Evolutionary conservation across 2,888 invertebrate species (phyloP), one percentile per base, ranked within the genome.

Genomic region (Trissolcus brochymenae): DNA sequence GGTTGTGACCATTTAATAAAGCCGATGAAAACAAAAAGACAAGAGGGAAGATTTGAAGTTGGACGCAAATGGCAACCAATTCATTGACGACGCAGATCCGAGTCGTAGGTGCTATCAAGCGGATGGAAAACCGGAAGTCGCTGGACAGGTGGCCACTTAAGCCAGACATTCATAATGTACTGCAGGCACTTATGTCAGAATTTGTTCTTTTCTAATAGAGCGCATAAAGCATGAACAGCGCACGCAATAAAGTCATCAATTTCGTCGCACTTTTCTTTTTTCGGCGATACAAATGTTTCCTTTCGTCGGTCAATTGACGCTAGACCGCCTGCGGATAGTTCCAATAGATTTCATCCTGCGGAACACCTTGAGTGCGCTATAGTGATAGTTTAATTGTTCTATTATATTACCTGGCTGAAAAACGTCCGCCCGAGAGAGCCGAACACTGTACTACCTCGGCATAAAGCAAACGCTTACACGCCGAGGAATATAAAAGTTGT

Each of bases 331-430:
- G 60, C 55, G 54, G 60, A 49, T 60, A 53, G 17, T 73, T 66
- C 16, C 14, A 62, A 64, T 46, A 14, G 57, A 62, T 74, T 68
- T 62, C 43, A 40, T 49, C 43, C 59, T 49, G 14, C 62, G 9
- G 59, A 74, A 66, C 60, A 70, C 76, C 70, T 65, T 70, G 65
- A 57, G 56, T 29, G 49, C 76, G 71, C 71, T 67, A 67, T 67
- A 62, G 67, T 59, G 70, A 65, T 73, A 75, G 76, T 61, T 71
- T 71, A 75, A 74, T 79, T 74, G 77, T 64, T 79, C 65, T 75
- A 49, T 16, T 68, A 68, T 77, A 79, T 77, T 79, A 76, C 64
- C 79, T 65, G 46, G 57, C 43, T 73, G 73, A 65, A 79, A 79
- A 78, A 77, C 79, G 76, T 72, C 51, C 72, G 35, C 70, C 61